Evolutionary conservation across 2,797 vertebrate species (phyloP).

Genomic region (Mallotus villosus): DNA sequence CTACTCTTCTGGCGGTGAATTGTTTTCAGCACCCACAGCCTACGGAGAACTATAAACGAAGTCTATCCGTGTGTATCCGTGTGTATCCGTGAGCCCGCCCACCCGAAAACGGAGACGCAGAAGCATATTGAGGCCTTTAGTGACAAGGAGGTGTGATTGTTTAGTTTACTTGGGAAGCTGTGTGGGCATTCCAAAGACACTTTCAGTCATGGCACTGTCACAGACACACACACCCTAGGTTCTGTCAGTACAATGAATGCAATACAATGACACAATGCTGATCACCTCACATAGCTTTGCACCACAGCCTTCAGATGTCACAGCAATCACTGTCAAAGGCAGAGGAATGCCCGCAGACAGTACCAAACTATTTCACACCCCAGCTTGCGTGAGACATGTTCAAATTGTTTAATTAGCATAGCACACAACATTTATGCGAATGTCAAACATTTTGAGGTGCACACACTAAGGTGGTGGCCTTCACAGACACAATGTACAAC

Average conservation of each 20-base stretch:
- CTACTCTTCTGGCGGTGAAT: too few species aligned
- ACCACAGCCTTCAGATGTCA: background rate
- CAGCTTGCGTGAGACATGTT: background rate
- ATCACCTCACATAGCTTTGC: background rate
- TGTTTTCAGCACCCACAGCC: too few species aligned
- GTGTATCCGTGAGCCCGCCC: too few species aligned
- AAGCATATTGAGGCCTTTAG: too few species aligned
- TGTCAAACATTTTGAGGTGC: too few species aligned
- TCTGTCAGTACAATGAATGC: too few species aligned
- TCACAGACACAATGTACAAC: too few species aligned
- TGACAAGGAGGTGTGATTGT: background rate
- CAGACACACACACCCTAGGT: slow-evolving; percentile 17
- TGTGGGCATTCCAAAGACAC: slow-evolving; percentile 20
- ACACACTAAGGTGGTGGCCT: too few species aligned
- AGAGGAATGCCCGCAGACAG: background rate
- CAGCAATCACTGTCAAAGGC: background rate
- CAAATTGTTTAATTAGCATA: background rate
- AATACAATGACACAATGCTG: background rate
- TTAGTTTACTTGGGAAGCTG: slow-evolving; percentile 12
- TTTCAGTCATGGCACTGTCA: background rate
- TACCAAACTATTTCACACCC: background rate
- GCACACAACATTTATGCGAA: background rate
- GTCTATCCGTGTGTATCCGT: too few species aligned
- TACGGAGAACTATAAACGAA: too few species aligned
- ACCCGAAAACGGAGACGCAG: too few species aligned